phyloP scores from a whole-genome alignment of 2,888 invertebrate species.

The Caenorhabditis virilis region DNA sequence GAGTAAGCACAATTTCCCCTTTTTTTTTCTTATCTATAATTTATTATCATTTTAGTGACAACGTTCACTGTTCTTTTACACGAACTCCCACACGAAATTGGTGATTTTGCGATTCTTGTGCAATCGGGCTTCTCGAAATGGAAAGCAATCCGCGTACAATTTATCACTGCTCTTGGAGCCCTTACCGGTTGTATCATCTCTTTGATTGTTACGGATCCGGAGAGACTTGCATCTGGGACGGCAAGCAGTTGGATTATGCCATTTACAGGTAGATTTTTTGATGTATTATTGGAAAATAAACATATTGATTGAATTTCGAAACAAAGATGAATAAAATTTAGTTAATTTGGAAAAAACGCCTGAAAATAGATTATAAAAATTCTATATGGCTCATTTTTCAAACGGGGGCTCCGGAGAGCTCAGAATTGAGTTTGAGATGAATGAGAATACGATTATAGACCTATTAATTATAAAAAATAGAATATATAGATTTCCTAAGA shows the following conservation, averaged over 20 bases:
- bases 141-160: slow-evolving; percentile 91
- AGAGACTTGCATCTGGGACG: slow-evolving; percentile 67
- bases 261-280: slow-evolving; percentile 74
- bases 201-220: slow-evolving; percentile 43
- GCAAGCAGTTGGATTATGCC: slow-evolving; percentile 88
- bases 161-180: slow-evolving; percentile 92
- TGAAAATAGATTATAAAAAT: too few relatives aligned
- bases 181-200: slow-evolving; percentile 77
- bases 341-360: too few relatives aligned
- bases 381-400: too few relatives aligned
- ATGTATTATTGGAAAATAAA: not conserved
- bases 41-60: slow-evolving; percentile 76
- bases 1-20: slow-evolving; percentile 16
- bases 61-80: slow-evolving; percentile 93
- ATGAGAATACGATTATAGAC: too few relatives aligned
- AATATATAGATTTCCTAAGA: too few relatives aligned
- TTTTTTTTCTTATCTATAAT: slow-evolving; percentile 67
- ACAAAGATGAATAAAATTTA: not conserved
- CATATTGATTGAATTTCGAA: not conserved
- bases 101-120: slow-evolving; percentile 96
- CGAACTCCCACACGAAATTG: slow-evolving; percentile 98
- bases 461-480: too few relatives aligned
- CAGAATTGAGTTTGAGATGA: too few relatives aligned
- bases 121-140: slow-evolving; percentile 91
- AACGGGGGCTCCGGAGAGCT: too few relatives aligned